Evolutionary conservation across 2,113 vertebrate species (phyloP), one percentile per base, ranked within the genome.

Genomic region (Phasianus colchicus): DNA sequence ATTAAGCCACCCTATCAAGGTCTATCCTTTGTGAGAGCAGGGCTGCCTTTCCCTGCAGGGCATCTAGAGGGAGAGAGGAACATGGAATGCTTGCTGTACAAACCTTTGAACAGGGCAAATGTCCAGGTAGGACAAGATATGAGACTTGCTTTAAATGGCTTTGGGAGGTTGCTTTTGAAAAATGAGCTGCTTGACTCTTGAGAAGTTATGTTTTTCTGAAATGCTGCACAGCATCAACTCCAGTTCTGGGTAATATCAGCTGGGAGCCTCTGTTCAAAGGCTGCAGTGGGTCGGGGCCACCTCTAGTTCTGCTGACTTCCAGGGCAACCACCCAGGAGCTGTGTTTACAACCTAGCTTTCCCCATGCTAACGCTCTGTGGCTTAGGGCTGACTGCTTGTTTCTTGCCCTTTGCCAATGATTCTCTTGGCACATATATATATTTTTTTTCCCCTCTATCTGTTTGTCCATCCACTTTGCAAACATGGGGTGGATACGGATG

Each of bases 381-480:
- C 36, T 54, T 54, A 64, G 67, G 36, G 29, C 32, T 88, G 55
- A 84, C 27, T 27, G 15, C 52, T 54, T 54, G 18, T 34, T n/a
- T 10, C 61, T 66, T 30, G 18, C 36, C 50, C 27, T 85, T 63
- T 88, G 50, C 6, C 30, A 79, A 71, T 75, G 30, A 22, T 75
- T 27, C 32, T 57, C 47, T 63, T 15, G 6, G 21, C 58, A 47
- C n/a, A 27, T 40, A 16, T 43, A 7, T 43, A 4, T 38, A 38
- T 38, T 80, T 90, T 75, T 64, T 64, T 64, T 54, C 12, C 10
- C 25, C 10, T 79, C 83, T 6, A 3, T 70, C 61, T 54, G 47
- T 92, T 88, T 79, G 63, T 47, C 27, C 52, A 54, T 7, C 15
- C 55, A 17, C 63, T 91, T 76, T 80, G 67, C 72, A 92, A 94